Base-by-base conservation (phyloP, 1,140 invertebrate genomes). In the Monochamus saltuarius region DNA sequence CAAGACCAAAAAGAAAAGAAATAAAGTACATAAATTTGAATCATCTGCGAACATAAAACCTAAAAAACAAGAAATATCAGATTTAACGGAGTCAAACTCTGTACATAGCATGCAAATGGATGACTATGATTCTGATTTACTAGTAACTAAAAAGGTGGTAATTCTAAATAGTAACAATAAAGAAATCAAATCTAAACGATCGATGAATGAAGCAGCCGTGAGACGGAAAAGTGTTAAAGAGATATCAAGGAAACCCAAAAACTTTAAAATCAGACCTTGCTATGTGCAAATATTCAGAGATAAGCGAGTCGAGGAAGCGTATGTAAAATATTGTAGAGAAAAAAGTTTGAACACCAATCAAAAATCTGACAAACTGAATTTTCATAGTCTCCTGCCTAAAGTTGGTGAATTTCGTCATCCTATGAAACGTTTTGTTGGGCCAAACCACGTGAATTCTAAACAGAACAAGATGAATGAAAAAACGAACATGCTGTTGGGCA, bases 101-200 rank as follows among this genome's bases (percentile, higher is more conserved):
- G 4, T 4, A 19, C 7, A 47, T 16, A 11, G 16, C 11, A 47
- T 16, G 11, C 11, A 47, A 47, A 13, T 16, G 11, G 10, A 11
- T 17, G 35, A 39, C 39, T 17, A 29, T 10, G 39, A 49, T 47
- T 29, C 47, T 34, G 59, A 55, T 39, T 50, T 61, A 34, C 29
- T 61, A 13, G 35, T 61, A 17, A 61, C 59, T 10, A 53, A 51
- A 22, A 61, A 55, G 47, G 52, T 61, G 29, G 59, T 61, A 10
- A 40, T 59, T 35, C 16, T 59, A 8, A 53, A 53, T 2, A 16
- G 34, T 40, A 14, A 4, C 1, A 16, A 50, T 4, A 43, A 22
- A 9, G 22, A 59, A 40, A 4, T 38, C 19, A n/a, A 42, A 39
- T 29, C 4, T 13, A 57, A 29, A 45, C 14, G 53, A 4, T 39